A percentile compares a stretch with the other conserved stretches of the same genome.
These are phyloP conservation scores for Luffia ferchaultella DNA, from an alignment of 2,888 invertebrate species.

Conservation along the genomic window DNA sequence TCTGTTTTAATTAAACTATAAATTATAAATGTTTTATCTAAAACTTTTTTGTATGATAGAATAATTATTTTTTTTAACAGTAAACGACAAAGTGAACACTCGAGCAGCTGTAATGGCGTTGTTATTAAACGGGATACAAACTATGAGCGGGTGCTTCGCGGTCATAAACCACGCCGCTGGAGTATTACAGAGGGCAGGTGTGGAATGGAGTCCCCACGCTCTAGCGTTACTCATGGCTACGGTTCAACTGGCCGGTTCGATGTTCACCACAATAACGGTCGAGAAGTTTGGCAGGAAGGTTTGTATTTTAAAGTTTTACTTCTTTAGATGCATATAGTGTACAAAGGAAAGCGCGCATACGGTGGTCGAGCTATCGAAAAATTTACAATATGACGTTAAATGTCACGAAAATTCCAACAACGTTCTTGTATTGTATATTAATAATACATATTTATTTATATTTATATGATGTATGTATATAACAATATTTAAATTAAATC, in stretches of 20 bases:
- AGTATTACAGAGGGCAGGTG: conserved; percentile 50
- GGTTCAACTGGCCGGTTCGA: conserved; percentile 36
- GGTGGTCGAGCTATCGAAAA: no score
- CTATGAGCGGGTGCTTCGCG: conserved; percentile 46
- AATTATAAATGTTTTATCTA: no score
- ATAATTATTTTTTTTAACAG: conserved; percentile 20
- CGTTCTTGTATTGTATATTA: no score
- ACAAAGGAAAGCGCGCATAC: background rate
- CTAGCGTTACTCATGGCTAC: conserved; percentile 37
- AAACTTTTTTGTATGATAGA: no score
- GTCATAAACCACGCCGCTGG: conserved; percentile 47
- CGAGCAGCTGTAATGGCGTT: conserved; percentile 38
- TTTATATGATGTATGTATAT: no score
- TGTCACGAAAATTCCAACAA: no score
- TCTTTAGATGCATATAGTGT: background rate
- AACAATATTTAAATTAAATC: no score
- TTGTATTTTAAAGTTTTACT: conserved; percentile 3
- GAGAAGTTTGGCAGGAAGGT: conserved; percentile 47
- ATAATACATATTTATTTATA: no score
- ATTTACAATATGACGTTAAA: no score
- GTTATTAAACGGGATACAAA: conserved; percentile 40
- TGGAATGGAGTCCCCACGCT: conserved; percentile 54
- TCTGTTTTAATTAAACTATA: no score
- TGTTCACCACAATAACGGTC: conserved; percentile 38
- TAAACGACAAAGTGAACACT: conserved; percentile 33